Conservation (phyloP, 2,113 vertebrate genomes). For the Eupsittula cactorum region DNA sequence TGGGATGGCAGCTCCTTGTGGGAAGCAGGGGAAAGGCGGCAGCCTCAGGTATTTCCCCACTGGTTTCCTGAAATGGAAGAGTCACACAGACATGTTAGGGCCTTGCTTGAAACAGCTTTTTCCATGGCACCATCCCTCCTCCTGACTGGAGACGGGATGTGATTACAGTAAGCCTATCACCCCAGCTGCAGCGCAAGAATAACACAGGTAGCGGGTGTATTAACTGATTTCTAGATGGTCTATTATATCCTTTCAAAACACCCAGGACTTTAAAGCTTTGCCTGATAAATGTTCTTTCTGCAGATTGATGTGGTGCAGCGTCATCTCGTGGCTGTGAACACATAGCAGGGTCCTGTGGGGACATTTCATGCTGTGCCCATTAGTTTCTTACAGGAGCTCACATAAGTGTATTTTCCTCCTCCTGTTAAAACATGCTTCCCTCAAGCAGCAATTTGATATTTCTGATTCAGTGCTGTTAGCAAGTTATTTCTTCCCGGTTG, state of each 20-base stretch:
- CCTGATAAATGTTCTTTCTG: not conserved
- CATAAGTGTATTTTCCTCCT: not conserved
- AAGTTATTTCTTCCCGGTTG: not conserved
- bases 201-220: not conserved
- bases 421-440: not conserved
- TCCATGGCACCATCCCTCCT: accelerated
- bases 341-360: not conserved
- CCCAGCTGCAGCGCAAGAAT: not conserved
- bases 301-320: not conserved
- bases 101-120: not conserved
- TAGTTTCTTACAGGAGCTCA: not conserved
- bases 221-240: not conserved
- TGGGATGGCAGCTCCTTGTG: not conserved
- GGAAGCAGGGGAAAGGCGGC: not conserved
- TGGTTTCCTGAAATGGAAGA: not conserved
- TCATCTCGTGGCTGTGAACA: conserved; percentile 1
- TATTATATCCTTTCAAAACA: not conserved
- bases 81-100: not conserved
- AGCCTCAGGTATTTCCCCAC: not conserved
- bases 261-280: not conserved
- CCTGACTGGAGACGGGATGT: not conserved
- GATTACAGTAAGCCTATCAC: not conserved
- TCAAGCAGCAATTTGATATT: not conserved
- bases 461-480: not conserved
- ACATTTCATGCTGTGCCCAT: not conserved